A percentile compares a stretch with the other conserved stretches of the same genome.
phyloP scores from a whole-genome alignment of 2,113 vertebrate species.

The Mobula hypostoma region DNA sequence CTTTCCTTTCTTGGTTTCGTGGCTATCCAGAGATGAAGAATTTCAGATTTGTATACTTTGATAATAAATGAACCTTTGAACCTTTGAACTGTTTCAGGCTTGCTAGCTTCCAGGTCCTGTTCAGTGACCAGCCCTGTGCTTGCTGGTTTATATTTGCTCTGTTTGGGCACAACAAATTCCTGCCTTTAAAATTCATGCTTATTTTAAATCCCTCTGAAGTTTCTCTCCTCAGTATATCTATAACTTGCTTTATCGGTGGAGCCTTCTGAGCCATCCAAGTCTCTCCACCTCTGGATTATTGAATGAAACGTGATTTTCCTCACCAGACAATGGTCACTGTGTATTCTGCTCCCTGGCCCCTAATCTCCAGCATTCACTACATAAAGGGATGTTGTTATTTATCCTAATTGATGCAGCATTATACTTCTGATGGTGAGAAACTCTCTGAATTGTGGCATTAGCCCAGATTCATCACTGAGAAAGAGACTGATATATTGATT shows the following conservation, averaged over 20 bases:
- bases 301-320: not conserved
- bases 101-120: not conserved
- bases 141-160: not conserved
- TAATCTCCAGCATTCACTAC: not conserved
- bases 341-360: not conserved
- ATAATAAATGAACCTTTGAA: too few species aligned
- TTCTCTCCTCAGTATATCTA: not conserved
- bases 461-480: not conserved
- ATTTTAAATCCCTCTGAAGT: not conserved
- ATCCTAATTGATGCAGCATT: not conserved
- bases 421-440: constrained; percentile 7
- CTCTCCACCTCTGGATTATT: not conserved
- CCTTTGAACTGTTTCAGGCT: not conserved
- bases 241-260: not conserved
- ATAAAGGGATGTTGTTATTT: not conserved
- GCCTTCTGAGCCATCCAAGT: not conserved
- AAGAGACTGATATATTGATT: not conserved
- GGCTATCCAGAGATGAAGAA: too few species aligned
- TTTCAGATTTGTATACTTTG: too few species aligned
- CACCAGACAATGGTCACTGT: not conserved
- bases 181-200: not conserved
- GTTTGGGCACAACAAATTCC: not conserved
- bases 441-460: not conserved
- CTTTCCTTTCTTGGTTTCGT: too few species aligned
- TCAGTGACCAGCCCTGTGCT: not conserved